Percentiles rank a stretch among this genome's conserved stretches.
Conservation (phyloP, 2,113 vertebrate species). For the Enhydra lutris region DNA sequence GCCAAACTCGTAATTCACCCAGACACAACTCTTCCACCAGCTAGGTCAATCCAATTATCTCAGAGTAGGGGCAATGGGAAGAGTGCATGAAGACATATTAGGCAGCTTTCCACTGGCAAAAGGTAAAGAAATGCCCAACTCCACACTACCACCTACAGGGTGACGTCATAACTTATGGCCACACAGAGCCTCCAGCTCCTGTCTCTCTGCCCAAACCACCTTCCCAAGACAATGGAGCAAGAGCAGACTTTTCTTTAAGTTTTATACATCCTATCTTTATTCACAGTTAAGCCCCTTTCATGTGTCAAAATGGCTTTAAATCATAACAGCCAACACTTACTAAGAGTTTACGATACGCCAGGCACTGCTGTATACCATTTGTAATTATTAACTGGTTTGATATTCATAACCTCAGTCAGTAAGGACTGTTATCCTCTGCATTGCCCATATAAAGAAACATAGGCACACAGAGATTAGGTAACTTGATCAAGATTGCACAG, state of each 20-base stretch:
- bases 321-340: background rate
- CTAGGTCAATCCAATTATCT: constrained; percentile 58
- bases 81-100: background rate
- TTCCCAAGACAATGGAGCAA: background rate
- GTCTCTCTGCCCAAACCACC: background rate
- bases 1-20: constrained; percentile 41
- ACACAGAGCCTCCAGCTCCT: background rate
- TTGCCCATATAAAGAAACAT: background rate
- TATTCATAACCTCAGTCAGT: background rate
- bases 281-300: background rate
- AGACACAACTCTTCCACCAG: constrained; percentile 34
- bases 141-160: background rate
- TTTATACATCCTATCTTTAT: background rate
- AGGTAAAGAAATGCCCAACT: background rate
- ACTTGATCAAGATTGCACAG: background rate
- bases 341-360: background rate
- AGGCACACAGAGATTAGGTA: background rate
- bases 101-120: background rate
- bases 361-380: background rate
- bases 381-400: background rate
- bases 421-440: background rate
- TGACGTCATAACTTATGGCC: background rate
- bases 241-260: background rate
- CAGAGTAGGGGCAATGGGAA: background rate
- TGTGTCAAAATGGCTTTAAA: background rate